phyloP scores from a whole-genome alignment of 2,797 vertebrate genomes.

The Malacoraja senta region DNA sequence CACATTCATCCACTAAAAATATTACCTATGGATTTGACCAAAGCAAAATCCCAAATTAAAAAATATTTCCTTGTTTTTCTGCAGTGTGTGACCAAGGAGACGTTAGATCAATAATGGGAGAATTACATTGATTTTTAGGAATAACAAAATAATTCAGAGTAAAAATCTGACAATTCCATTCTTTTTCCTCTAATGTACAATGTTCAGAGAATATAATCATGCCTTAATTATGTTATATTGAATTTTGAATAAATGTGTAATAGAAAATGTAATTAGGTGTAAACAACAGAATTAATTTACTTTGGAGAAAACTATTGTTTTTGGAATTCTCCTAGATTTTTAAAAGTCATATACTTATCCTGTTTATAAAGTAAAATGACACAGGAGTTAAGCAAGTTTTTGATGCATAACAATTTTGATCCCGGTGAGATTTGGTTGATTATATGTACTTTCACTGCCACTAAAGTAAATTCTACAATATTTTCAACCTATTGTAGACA shows the following conservation, averaged over 20 bases:
- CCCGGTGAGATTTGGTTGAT: not conserved
- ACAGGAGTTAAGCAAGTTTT: not conserved
- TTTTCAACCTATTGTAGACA: not conserved
- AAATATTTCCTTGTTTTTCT: not conserved
- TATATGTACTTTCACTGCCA: not conserved
- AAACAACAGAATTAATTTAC: not conserved
- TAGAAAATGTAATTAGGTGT: not conserved
- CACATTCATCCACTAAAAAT: not conserved
- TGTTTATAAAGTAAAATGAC: not conserved
- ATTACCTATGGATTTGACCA: not conserved
- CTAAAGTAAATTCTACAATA: not conserved
- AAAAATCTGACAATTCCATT: not conserved
- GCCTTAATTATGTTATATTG: not conserved
- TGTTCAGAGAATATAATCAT: not conserved
- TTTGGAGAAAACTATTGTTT: not conserved
- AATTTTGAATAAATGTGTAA: not conserved
- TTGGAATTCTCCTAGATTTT: not conserved
- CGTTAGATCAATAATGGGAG: not conserved
- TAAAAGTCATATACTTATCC: not conserved
- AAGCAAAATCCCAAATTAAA: not conserved
- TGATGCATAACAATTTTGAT: not conserved
- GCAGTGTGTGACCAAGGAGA: not conserved
- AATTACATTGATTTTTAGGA: not conserved
- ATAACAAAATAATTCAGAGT: not conserved
- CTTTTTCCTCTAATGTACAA: not conserved